A percentile compares a stretch with the other conserved stretches of the same genome.
These are phyloP conservation scores for Elymnias hypermnestra DNA, from an alignment of 1,140 invertebrate genomes.

Conservation along the genomic window DNA sequence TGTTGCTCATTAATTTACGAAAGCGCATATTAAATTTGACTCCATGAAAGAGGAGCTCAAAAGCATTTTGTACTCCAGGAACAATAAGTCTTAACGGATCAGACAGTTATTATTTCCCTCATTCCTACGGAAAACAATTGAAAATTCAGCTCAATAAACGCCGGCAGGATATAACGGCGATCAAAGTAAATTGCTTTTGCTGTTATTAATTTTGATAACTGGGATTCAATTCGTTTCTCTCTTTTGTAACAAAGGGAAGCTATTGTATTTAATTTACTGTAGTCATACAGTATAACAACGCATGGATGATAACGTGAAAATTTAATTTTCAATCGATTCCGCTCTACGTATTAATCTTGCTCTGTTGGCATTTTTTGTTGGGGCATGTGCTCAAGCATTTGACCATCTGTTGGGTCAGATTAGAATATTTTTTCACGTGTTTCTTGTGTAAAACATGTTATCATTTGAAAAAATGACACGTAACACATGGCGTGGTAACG, in stretches of 20 bases:
- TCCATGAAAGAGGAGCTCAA: neutral
- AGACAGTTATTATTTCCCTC: slow-evolving; percentile 35
- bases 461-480: slow-evolving; percentile 67
- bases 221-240: slow-evolving; percentile 73
- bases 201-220: slow-evolving; percentile 75
- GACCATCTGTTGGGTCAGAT: slow-evolving; percentile 68
- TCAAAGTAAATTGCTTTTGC: slow-evolving; percentile 70
- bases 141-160: slow-evolving; percentile 63
- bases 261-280: slow-evolving; percentile 68
- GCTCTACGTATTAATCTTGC: slow-evolving; percentile 20
- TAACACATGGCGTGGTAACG: slow-evolving; percentile 59
- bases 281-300: slow-evolving; percentile 28
- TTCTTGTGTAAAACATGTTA: slow-evolving; percentile 65
- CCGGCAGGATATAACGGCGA: slow-evolving; percentile 66
- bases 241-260: slow-evolving; percentile 74
- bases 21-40: neutral
- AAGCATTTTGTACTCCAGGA: slow-evolving; percentile 3
- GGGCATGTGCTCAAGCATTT: slow-evolving; percentile 48
- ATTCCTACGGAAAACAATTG: slow-evolving; percentile 51
- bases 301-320: slow-evolving; percentile 29
- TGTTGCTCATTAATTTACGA: neutral
- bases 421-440: slow-evolving; percentile 53
- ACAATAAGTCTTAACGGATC: slow-evolving; percentile 15
- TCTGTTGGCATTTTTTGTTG: slow-evolving; percentile 31
- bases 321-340: slow-evolving; percentile 38